Evolutionary conservation across 2,888 invertebrate species (phyloP), one percentile per base, ranked within the genome.

Genomic region (Bibio marci): DNA sequence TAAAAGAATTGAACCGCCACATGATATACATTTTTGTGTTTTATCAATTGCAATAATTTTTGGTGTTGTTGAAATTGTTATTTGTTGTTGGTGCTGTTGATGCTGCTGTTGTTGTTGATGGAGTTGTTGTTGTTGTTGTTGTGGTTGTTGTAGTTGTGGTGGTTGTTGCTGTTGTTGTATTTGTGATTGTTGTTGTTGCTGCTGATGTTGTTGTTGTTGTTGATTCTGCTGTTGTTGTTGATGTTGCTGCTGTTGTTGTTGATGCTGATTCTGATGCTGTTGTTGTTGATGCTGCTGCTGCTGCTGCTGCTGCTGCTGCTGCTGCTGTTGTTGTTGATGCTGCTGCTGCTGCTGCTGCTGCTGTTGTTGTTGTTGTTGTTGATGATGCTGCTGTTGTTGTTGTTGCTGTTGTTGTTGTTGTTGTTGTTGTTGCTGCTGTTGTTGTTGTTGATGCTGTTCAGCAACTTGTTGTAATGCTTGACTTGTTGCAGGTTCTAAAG

Each of bases 1-100:
- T 36, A 54, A 66, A 22, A 66, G 47, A 41, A 73, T 68, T 35
- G 64, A 58, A 43, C 63, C 67, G 40, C 71, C 71, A 48, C 73
- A 73, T 35, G 69, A 69, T 19, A 71, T 68, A 50, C 73, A 73
- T 56, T 73, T 73, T 46, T 66, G 66, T 26, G 50, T 57, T 36
- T 67, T 67, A 46, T 71, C 69, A 47, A 68, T 52, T 47, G 70
- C 62, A 34, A 67, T 56, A 41, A 69, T 58, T 57, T 68, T 68
- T 35, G 66, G 59, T 62, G 62, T 49, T 58, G 66, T 47, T 47
- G 51, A 47, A 30, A 48, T 44, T 11, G 50, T 45, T 39, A 54
- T 48, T n/a, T 47, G 47, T 30, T 41, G 48, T 25, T 49, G 52
- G 34, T 39, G 40, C 15, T 37, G 41, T 33, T 40, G 46, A 14